These are phyloP conservation scores for Morinoia aosen DNA, from an alignment of 2,888 invertebrate species.

Conservation along the genomic window DNA sequence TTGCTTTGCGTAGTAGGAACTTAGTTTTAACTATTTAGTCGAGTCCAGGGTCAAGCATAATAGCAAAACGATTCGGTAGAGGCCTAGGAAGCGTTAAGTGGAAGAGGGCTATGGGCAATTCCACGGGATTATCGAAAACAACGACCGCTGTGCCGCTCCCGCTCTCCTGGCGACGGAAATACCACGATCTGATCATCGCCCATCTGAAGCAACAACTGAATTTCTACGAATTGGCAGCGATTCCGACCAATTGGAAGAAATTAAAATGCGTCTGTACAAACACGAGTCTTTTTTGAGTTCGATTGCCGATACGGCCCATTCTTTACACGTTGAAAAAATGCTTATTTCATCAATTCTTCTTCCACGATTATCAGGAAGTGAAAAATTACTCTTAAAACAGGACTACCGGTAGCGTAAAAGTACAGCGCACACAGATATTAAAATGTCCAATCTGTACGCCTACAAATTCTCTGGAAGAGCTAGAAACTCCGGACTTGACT, in stretches of 20 bases:
- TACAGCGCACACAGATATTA: neutral
- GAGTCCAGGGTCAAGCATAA: neutral
- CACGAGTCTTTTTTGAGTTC: neutral
- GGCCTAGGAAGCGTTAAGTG: neutral
- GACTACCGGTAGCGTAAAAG: neutral
- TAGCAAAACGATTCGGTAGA: neutral
- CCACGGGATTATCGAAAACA: neutral
- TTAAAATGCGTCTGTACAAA: neutral
- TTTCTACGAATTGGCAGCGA: neutral
- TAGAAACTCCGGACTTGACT: neutral
- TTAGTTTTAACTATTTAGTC: neutral
- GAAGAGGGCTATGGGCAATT: neutral
- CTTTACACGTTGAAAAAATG: neutral
- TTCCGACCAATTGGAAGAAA: neutral
- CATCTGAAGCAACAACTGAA: neutral
- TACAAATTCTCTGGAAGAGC: neutral
- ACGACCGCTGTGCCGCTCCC: neutral
- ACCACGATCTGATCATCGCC: neutral
- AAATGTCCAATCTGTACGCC: neutral
- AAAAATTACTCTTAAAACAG: neutral
- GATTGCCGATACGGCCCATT: neutral
- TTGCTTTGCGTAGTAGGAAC: neutral
- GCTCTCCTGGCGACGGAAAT: neutral
- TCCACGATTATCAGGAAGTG: neutral
- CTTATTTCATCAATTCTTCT: neutral